Evolutionary conservation across 2,113 vertebrate genomes (phyloP), one percentile per base, ranked within the genome.

Genomic region (Tor tambroides): DNA sequence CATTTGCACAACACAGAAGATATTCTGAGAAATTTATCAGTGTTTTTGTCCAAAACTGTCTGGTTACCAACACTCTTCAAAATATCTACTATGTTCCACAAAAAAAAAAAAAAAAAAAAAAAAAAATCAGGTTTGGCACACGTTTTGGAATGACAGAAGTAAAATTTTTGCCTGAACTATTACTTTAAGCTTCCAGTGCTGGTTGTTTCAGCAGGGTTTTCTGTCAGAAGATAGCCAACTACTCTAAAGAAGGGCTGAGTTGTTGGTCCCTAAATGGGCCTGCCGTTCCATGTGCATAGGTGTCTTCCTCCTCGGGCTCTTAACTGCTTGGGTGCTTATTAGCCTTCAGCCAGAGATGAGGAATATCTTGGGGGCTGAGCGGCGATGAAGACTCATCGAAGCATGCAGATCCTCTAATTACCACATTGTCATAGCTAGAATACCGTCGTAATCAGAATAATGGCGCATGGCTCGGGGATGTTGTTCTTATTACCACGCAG

Each of bases 351-450:
- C 54, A 85, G 71, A 46, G 59, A 83, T 89, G 82, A 89, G 51
- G 69, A 79, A 86, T 80, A 84, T 88, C 89, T 83, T 69, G 67
- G 82, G 86, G 79, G 85, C 54, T 38, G 78, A 75, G 80, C 32
- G 5, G 32, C 5, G 51, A 65, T 80, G 85, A 71, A 86, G 79
- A 86, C 49, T 85, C 85, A 83, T 49, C 28, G 76, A 88, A 87
- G 85, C 83, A 63, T 87, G 87, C 85, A 88, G 82, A 85, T 85
- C 77, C 78, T 65, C 90, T 91, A 89, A 91, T 91, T 89, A 83
- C 81, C 59, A 38, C 85, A 81, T 83, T 89, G 87, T 89, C 82
- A 87, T 85, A 89, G 82, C 88, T 86, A 65, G 83, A 89, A 81
- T 86, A 85, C 81, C 78, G 28, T 85, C 67, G 12, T 91, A 87